Evolutionary conservation across 1,140 invertebrate species (phyloP).

Genomic region (Philotrypesis tridentata): DNA sequence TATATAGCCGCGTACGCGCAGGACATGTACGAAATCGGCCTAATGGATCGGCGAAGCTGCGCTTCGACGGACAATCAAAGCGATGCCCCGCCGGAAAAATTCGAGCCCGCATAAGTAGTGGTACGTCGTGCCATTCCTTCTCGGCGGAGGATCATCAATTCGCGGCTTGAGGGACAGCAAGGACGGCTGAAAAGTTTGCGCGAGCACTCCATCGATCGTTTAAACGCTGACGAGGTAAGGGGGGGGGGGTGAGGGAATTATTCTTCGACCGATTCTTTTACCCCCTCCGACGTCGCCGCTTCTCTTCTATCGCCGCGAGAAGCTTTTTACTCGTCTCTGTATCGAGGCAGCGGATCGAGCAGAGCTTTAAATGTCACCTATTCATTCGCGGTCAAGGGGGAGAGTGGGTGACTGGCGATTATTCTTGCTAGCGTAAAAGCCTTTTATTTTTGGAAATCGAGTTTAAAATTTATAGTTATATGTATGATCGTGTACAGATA

Average conservation of each 20-base stretch:
- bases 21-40: no score
- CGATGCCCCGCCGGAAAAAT: background rate
- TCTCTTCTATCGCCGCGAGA: background rate
- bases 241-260: background rate
- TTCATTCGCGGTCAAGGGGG: no score
- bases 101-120: background rate
- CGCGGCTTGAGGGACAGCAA: background rate
- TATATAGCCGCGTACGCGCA: no score
- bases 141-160: background rate
- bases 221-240: background rate
- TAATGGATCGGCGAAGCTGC: no score
- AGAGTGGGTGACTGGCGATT: no score
- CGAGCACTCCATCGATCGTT: background rate
- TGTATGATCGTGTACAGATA: no score
- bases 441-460: no score
- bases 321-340: background rate
- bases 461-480: no score
- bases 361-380: background rate
- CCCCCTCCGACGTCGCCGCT: background rate
- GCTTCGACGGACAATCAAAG: no score
- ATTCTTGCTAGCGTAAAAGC: no score
- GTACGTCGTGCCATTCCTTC: background rate
- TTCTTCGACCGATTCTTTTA: background rate
- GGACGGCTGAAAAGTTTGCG: background rate
- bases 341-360: background rate